These are phyloP conservation scores for Morpho deidamia DNA, from an alignment of 2,888 invertebrate genomes.

Conservation along the genomic window DNA sequence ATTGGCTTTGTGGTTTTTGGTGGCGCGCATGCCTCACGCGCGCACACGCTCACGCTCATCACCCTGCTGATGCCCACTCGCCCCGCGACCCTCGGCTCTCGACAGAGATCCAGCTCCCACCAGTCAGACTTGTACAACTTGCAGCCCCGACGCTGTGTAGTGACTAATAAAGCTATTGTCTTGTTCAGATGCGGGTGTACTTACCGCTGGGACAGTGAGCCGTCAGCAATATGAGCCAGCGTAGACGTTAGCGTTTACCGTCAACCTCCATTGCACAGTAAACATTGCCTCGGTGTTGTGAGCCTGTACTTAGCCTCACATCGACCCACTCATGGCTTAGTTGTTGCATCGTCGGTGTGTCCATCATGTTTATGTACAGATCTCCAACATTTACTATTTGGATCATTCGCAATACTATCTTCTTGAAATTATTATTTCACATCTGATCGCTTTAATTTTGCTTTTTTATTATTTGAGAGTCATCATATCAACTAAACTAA, in stretches of 20 bases:
- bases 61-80: slow-evolving; percentile 24
- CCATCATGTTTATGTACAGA: slow-evolving; percentile 51
- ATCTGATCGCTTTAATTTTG: slow-evolving; percentile 51
- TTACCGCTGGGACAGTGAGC: slow-evolving; percentile 21
- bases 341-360: slow-evolving; percentile 68
- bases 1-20: slow-evolving; percentile 74
- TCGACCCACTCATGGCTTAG: slow-evolving; percentile 68
- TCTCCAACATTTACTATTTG: slow-evolving; percentile 47
- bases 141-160: neutral
- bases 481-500: slow-evolving; percentile 50
- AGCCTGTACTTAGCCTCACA: slow-evolving; percentile 66
- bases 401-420: slow-evolving; percentile 46
- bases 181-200: neutral
- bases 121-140: neutral
- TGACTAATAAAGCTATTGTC: neutral
- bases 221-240: slow-evolving; percentile 44
- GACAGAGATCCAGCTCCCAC: neutral
- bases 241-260: slow-evolving; percentile 46
- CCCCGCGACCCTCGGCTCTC: neutral
- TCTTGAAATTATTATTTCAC: slow-evolving; percentile 55
- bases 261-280: slow-evolving; percentile 54
- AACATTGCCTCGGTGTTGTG: slow-evolving; percentile 59
- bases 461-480: slow-evolving; percentile 48
- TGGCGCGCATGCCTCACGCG: slow-evolving; percentile 65
- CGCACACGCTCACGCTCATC: slow-evolving; percentile 48